Evolutionary conservation across 2,888 invertebrate genomes (phyloP).

Genomic region (Ommatoiulus sabulosus): DNA sequence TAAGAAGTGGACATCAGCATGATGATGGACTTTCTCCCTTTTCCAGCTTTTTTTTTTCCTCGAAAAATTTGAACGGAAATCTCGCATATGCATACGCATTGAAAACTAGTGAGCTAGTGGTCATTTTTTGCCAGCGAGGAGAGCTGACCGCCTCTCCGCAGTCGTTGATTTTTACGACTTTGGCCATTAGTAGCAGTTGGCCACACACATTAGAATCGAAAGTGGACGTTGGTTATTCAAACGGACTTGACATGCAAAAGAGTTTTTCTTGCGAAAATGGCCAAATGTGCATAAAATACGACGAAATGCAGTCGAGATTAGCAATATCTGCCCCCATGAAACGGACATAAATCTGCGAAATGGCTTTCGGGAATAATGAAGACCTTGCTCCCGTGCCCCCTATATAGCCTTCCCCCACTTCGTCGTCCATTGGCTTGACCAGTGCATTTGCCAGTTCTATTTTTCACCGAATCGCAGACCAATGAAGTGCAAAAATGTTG

Average conservation of each 20-base stretch:
- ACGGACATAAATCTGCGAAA: neutral
- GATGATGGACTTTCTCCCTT: slow-evolving; percentile 17
- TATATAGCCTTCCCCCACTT: neutral
- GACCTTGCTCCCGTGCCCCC: slow-evolving; percentile 28
- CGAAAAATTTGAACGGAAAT: neutral
- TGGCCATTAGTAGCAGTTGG: slow-evolving; percentile 40
- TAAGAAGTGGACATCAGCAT: neutral
- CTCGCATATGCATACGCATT: slow-evolving; percentile 13
- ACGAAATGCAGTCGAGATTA: neutral
- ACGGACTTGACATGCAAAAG: slow-evolving; percentile 40
- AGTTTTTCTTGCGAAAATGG: slow-evolving; percentile 9
- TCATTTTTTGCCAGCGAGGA: neutral
- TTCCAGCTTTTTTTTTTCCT: neutral
- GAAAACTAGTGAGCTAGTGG: neutral
- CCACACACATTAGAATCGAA: slow-evolving; percentile 40
- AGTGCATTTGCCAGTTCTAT: neutral
- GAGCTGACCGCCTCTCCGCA: neutral
- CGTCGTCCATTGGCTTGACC: slow-evolving; percentile 29
- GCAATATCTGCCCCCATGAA: slow-evolving; percentile 32
- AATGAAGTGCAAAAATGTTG: too few relatives aligned
- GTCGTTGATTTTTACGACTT: slow-evolving; percentile 40
- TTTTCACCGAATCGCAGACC: neutral
- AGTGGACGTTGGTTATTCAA: slow-evolving; percentile 35
- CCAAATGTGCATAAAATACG: slow-evolving; percentile 24
- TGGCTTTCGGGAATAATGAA: slow-evolving; percentile 40